Evolutionary conservation across 2,888 invertebrate species (phyloP), one percentile per base, ranked within the genome.

Genomic region (Pterobdella sp.): DNA sequence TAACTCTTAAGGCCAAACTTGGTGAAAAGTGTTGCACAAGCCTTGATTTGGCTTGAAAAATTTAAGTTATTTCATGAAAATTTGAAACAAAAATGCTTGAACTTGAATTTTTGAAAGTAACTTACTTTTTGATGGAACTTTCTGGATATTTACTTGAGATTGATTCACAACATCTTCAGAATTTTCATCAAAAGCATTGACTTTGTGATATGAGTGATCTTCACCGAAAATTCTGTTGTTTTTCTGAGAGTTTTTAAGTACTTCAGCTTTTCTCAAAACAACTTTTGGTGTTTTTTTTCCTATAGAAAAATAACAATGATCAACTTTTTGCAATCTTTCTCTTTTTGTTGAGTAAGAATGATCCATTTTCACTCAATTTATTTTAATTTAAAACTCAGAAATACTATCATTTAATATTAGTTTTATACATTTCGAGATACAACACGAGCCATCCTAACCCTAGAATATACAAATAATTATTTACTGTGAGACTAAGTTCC

Each of bases 281-380:
- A 75, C 75, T 60, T 66, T 72, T 22, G 75, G 75, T 14, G 75
- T 75, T 64, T 75, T 75, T 64, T 72, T 72, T 7, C 70, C 75
- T 18, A 73, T 49, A n/a, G 73, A 68, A 49, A 75, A 75, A 67
- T 75, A 75, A 4, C 65, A 73, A 60, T 75, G 75, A n/a, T 75
- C 75, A 14, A 69, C 64, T 60, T 71, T 73, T 49, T 72, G 74
- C 18, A 72, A 36, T 29, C 67, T 73, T 22, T 73, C 73, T 31
- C 75, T 73, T 26, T 73, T 49, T 10, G 73, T 73, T 0, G 73
- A 75, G 56, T 75, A 75, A 14, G 75, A 75, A 42, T 75, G 75
- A 64, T 75, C 75, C 73, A 74, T 74, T 3, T 22, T 66, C n/a
- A 29, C 34, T 14, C 66, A 18, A 4, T 31, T 10, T 3, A 4